Evolutionary conservation across 2,888 invertebrate species (phyloP), one percentile per base, ranked within the genome.

Genomic region (Allolobophora icterica): DNA sequence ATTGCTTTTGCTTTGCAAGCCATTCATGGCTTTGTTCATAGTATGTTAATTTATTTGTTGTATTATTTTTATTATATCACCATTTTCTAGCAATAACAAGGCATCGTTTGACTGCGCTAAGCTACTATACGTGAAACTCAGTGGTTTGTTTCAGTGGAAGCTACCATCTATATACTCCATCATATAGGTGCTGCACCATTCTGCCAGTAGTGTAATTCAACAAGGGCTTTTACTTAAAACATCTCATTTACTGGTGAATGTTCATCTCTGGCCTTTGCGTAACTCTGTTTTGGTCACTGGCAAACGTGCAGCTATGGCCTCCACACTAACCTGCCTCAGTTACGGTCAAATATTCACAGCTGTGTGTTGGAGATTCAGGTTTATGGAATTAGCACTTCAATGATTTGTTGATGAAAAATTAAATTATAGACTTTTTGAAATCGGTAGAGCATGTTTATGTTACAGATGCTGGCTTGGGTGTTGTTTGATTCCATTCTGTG

Each of bases 401-500:
- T n/a, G 8, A 71, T 71, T 11, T n/a, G 4, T n/a, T 71, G 71
- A 30, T n/a, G 8, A n/a, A 71, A 71, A 71, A 30, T 71, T 71
- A 8, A 71, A 71, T 71, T 71, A 11, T 71, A 13, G 30, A n/a
- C n/a, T n/a, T n/a, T n/a, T n/a, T n/a, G n/a, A n/a, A n/a, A n/a
- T n/a, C n/a, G n/a, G n/a, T n/a, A n/a, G 30, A 71, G n/a, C 71
- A 6, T 71, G 71, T 71, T 71, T n/a, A 71, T 71, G 71, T 90
- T 92, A 13, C 92, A 93, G 93, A 89, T 92, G 91, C 90, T 89
- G 89, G 84, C 89, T 91, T 19, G 93, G 92, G 38, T 94, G 94
- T 89, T 94, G 94, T 90, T 92, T 94, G 89, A 94, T 94, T 71
- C 94, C 94, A n/a, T 94, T 94, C 93, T 94, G 94, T 89, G 92